Evolutionary conservation across 2,797 vertebrate species (phyloP).

Genomic region (Iguana delicatissima): DNA sequence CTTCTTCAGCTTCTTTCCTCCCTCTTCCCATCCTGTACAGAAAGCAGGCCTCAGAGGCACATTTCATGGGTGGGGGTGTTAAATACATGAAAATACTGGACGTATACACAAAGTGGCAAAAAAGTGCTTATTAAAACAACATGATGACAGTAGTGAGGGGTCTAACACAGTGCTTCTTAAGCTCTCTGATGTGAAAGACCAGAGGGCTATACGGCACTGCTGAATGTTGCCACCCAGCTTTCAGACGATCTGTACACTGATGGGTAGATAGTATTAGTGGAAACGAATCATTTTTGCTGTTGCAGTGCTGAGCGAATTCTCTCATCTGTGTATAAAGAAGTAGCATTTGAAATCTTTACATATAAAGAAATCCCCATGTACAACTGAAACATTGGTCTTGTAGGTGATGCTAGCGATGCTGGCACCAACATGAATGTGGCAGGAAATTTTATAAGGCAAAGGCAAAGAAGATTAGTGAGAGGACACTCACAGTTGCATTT

Average conservation of each 20-base stretch:
- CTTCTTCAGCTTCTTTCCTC: background rate
- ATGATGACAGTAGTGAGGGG: no score
- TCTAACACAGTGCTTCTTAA: no score
- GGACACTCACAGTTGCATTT: background rate
- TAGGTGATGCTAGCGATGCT: background rate
- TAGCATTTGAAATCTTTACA: background rate
- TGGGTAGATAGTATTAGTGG: background rate
- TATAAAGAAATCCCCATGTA: background rate
- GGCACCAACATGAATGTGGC: background rate
- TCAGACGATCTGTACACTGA: background rate
- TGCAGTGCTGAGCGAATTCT: background rate
- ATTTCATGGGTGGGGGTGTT: background rate
- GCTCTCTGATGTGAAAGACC: no score
- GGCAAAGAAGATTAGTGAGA: background rate
- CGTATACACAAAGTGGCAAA: background rate
- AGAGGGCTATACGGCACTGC: no score
- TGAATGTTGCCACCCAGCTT: background rate
- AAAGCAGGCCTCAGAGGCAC: background rate
- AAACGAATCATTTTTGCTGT: background rate
- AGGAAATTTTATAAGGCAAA: slow-evolving; percentile 14
- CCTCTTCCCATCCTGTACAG: background rate
- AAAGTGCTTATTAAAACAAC: background rate
- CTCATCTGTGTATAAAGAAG: background rate
- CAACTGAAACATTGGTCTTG: background rate
- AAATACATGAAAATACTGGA: background rate